Conservation (phyloP, 2,888 invertebrate species). For the Brenthis ino region DNA sequence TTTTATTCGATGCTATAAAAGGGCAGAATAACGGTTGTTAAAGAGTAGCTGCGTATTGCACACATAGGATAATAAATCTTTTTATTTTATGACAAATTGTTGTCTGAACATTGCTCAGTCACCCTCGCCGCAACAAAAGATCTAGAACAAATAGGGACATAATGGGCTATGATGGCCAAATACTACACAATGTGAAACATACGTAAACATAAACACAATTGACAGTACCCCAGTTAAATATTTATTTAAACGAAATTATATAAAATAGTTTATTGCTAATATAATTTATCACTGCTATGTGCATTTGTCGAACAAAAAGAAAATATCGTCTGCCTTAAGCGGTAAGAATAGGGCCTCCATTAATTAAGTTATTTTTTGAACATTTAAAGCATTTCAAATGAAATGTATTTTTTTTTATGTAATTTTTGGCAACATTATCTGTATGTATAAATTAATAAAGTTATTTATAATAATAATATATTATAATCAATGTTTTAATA, state of each 20-base stretch:
- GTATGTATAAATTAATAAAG: neutral
- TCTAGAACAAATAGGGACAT: constrained; percentile 77
- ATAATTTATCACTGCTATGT: constrained; percentile 61
- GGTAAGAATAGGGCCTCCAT: no score
- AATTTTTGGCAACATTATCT: no score
- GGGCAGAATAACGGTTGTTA: constrained; percentile 75
- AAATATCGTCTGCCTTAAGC: neutral
- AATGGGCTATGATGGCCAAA: constrained; percentile 72
- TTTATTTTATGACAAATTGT: constrained; percentile 82
- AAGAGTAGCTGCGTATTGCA: constrained; percentile 60
- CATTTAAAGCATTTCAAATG: no score
- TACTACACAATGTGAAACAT: constrained; percentile 63
- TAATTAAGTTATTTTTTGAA: no score
- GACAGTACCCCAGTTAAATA: constrained; percentile 59
- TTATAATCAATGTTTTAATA: neutral
- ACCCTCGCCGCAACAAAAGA: constrained; percentile 69
- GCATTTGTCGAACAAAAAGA: constrained; percentile 45
- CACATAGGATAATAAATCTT: constrained; percentile 73
- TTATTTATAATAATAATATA: neutral
- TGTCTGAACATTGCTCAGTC: constrained; percentile 62
- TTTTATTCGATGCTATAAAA: constrained; percentile 79
- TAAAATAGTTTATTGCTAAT: constrained; percentile 65
- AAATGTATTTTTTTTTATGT: no score
- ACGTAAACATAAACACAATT: constrained; percentile 72
- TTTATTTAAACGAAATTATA: constrained; percentile 62